Conservation (phyloP, 2,797 vertebrate genomes). For the Tenualosa ilisha region DNA sequence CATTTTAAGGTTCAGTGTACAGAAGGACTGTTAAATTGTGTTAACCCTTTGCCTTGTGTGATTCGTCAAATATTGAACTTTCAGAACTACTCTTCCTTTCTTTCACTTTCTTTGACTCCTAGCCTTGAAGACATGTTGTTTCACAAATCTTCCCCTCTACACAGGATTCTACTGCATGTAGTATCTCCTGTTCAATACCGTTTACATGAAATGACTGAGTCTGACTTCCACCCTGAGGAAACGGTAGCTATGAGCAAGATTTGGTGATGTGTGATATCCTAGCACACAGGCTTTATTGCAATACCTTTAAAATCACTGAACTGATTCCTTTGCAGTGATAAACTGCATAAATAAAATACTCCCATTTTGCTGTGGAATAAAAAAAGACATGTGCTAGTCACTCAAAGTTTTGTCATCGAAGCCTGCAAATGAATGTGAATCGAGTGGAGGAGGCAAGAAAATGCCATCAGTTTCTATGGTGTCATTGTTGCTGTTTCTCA, state of each 20-base stretch:
- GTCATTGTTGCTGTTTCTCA: conserved; percentile 54
- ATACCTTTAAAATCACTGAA: conserved; percentile 38
- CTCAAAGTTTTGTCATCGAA: conserved; percentile 58
- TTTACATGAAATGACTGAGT: background rate
- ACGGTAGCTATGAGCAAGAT: conserved; percentile 36
- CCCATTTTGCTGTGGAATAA: conserved; percentile 50
- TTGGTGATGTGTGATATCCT: conserved; percentile 37
- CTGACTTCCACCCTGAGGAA: conserved; percentile 41
- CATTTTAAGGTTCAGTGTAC: conserved; percentile 74
- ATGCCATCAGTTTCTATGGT: conserved; percentile 47
- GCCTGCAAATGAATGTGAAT: conserved; percentile 58
- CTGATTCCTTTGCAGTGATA: conserved; percentile 42
- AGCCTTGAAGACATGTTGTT: background rate
- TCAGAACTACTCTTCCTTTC: conserved; percentile 47
- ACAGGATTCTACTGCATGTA: background rate
- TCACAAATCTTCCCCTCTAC: background rate
- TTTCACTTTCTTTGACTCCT: conserved; percentile 28
- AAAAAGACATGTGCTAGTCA: conserved; percentile 57
- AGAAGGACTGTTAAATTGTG: conserved; percentile 59
- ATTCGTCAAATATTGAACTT: conserved; percentile 55
- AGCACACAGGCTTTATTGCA: conserved; percentile 39
- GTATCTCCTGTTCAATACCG: background rate
- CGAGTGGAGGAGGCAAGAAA: conserved; percentile 62
- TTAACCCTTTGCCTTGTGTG: conserved; percentile 49
- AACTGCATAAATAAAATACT: conserved; percentile 46